These are phyloP conservation scores for Aldabrachelys gigantea DNA, from an alignment of 2,113 vertebrate species.

Conservation along the genomic window DNA sequence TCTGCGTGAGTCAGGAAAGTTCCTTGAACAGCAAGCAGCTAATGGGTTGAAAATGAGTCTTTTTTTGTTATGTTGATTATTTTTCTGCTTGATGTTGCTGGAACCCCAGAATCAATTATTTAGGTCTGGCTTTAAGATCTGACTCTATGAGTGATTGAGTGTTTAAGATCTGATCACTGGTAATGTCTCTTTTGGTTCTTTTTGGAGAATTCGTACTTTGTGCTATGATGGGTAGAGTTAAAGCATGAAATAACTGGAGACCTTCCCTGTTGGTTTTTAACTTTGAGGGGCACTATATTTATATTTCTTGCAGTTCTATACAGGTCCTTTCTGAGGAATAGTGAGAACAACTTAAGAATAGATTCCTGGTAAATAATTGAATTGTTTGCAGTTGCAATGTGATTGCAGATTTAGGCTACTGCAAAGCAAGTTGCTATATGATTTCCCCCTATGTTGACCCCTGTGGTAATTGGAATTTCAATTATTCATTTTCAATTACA, in stretches of 20 bases:
- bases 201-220: not conserved
- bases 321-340: conserved; percentile 10
- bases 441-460: conserved; percentile 73
- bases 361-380: conserved; percentile 68
- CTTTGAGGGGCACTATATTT: conserved; percentile 23
- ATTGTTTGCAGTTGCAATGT: conserved; percentile 67
- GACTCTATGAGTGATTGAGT: too few relatives aligned
- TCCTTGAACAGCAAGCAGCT: conserved; percentile 48
- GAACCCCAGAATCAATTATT: conserved; percentile 44
- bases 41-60: conserved; percentile 62
- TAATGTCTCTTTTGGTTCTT: not conserved
- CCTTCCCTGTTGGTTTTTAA: conserved; percentile 5
- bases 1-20: conserved; percentile 68
- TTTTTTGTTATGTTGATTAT: conserved; percentile 54
- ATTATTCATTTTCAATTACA: conserved; percentile 84
- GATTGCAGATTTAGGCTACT: conserved; percentile 66
- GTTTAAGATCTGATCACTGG: not conserved
- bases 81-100: conserved; percentile 34
- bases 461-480: conserved; percentile 82
- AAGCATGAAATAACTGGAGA: not conserved
- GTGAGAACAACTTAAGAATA: conserved; percentile 25
- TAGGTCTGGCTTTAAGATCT: not conserved
- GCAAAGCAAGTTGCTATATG: conserved; percentile 64
- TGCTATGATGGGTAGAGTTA: not conserved
- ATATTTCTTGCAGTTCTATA: not conserved